These are phyloP conservation scores for Ramphastos sulfuratus DNA, from an alignment of 2,113 vertebrate genomes.

Conservation along the genomic window DNA sequence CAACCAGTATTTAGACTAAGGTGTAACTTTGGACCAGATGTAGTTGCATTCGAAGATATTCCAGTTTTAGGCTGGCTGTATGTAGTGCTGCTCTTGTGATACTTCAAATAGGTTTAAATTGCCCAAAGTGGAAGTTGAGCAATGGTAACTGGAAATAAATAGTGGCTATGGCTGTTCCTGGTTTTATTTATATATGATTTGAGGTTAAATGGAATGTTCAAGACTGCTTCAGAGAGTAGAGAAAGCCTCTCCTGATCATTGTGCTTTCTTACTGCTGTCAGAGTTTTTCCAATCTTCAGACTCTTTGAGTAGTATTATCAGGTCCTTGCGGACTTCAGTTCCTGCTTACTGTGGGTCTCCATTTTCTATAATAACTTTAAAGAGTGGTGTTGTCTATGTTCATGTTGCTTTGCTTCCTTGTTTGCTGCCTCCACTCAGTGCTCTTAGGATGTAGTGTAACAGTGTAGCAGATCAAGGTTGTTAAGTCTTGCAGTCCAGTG, in stretches of 20 bases:
- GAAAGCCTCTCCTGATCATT: not conserved
- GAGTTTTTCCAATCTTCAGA: not conserved
- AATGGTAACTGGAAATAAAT: not conserved
- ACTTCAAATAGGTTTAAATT: not conserved
- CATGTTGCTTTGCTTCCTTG: not conserved
- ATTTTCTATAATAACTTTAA: not conserved
- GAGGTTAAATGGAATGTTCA: not conserved
- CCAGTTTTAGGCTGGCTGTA: accelerated
- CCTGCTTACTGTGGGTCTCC: not conserved
- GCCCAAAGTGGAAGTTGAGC: not conserved
- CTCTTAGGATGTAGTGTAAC: not conserved
- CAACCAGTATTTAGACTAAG: not conserved
- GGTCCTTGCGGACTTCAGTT: not conserved
- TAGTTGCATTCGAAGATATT: not conserved
- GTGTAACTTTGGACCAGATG: not conserved
- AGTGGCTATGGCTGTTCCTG: not conserved
- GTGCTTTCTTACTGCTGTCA: not conserved
- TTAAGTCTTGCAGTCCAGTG: not conserved
- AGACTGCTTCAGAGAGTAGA: not conserved
- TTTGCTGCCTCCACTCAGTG: accelerated
- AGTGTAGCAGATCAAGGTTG: not conserved
- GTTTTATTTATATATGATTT: not conserved
- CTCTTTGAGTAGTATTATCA: not conserved
- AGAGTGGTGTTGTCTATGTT: not conserved
- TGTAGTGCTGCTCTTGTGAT: accelerated